These are phyloP conservation scores for Drosophila barbarae DNA, from an alignment of 2,888 invertebrate species.

Conservation along the genomic window DNA sequence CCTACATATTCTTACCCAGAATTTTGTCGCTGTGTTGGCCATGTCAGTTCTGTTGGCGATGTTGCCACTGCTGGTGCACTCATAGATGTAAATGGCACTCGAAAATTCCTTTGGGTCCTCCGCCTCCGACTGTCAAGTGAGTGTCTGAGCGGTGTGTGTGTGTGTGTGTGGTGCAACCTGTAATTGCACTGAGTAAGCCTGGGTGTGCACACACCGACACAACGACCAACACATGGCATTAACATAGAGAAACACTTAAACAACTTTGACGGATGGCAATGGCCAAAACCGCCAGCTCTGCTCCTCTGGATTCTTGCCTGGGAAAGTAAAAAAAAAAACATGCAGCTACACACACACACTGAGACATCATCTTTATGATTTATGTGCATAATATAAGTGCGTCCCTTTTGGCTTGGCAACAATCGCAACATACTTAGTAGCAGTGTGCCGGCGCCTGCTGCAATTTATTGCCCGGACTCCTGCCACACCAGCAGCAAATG, in stretches of 20 bases:
- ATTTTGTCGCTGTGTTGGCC: background rate
- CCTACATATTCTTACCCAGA: background rate
- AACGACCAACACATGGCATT: conserved; percentile 55
- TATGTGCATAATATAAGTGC: conserved; percentile 52
- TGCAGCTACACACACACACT: conserved; percentile 47
- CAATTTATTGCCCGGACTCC: conserved; percentile 57
- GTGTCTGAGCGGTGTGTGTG: conserved; percentile 43
- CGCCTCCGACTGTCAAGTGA: conserved; percentile 42
- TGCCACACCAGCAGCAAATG: background rate
- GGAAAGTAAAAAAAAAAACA: conserved; percentile 24
- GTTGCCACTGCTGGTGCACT: conserved; percentile 42
- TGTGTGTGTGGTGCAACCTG: conserved; percentile 31
- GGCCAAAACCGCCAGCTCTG: conserved; percentile 24
- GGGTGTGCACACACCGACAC: conserved; percentile 7
- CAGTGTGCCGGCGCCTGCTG: conserved; percentile 36
- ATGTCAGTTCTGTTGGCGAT: background rate
- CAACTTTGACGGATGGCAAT: conserved; percentile 67
- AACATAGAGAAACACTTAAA: conserved; percentile 71
- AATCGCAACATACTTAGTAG: conserved; percentile 58
- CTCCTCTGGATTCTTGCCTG: background rate
- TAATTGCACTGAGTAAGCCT: conserved; percentile 42
- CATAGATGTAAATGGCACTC: conserved; percentile 67
- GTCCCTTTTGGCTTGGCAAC: conserved; percentile 33
- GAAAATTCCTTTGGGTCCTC: conserved; percentile 67
- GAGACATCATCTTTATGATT: conserved; percentile 55